A percentile compares a stretch with the other conserved stretches of the same genome.
These are phyloP conservation scores for Polyommatus icarus DNA, from an alignment of 2,888 invertebrate species.

Conservation along the genomic window DNA sequence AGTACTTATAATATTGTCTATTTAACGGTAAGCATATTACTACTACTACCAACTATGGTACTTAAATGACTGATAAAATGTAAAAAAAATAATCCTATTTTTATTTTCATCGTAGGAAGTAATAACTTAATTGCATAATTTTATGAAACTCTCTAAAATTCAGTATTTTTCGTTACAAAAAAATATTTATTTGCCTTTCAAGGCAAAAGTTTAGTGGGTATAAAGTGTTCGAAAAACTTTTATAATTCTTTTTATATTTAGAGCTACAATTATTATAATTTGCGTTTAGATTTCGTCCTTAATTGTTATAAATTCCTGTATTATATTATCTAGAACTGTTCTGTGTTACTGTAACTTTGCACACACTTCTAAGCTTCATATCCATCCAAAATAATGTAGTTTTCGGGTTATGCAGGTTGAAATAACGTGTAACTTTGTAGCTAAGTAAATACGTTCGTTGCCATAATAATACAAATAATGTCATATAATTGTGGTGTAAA, in stretches of 20 bases:
- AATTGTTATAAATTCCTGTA: background rate
- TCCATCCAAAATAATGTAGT: conserved; percentile 23
- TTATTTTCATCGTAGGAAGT: background rate
- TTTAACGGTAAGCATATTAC: background rate
- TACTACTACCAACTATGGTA: background rate
- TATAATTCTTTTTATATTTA: background rate
- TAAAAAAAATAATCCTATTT: conserved; percentile 5
- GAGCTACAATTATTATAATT: background rate
- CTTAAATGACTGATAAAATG: conserved; percentile 21
- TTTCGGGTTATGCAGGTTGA: conserved; percentile 18
- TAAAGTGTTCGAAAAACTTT: background rate
- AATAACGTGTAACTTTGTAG: background rate
- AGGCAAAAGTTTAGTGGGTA: background rate
- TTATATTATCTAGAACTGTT: conserved; percentile 4
- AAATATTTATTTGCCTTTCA: background rate
- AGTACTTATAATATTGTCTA: background rate
- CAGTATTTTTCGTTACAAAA: background rate
- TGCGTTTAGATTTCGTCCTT: background rate
- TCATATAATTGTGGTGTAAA: background rate
- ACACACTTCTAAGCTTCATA: conserved; percentile 15
- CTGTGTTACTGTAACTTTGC: conserved; percentile 1
- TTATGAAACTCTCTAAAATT: background rate
- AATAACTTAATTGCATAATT: background rate
- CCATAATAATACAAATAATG: background rate
- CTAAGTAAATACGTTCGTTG: conserved; percentile 1